phyloP scores from a whole-genome alignment of 2,888 invertebrate species.

The Drosophila niveifrons region DNA sequence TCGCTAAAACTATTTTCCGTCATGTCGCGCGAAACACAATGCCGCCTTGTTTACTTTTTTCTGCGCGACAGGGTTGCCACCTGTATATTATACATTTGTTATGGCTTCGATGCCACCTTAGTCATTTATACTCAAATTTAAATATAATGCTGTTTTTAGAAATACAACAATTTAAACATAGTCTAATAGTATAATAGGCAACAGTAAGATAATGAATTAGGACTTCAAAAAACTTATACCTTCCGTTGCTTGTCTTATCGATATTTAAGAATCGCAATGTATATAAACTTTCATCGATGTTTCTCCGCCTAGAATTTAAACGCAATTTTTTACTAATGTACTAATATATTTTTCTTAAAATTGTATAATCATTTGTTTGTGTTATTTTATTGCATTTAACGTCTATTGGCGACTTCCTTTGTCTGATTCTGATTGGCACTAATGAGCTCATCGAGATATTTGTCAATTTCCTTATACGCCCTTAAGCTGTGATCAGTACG shows the following conservation, averaged over 20 bases:
- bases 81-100: conserved; percentile 25
- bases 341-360: not conserved
- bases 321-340: not conserved
- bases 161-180: no score
- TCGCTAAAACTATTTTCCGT: conserved; percentile 54
- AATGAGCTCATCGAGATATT: conserved; percentile 74
- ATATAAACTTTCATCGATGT: not conserved
- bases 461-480: conserved; percentile 81
- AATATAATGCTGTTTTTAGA: not conserved
- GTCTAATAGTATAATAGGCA: no score
- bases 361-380: not conserved
- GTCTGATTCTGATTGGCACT: conserved; percentile 36
- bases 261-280: not conserved
- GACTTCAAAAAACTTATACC: no score
- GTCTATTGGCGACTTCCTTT: conserved; percentile 3
- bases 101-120: conserved; percentile 32
- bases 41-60: conserved; percentile 46
- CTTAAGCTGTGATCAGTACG: conserved; percentile 78
- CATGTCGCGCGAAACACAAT: conserved; percentile 47
- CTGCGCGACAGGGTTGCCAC: conserved; percentile 37
- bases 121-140: not conserved
- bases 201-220: no score
- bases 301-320: not conserved
- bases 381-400: conserved; percentile 9
- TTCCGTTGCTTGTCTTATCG: not conserved